phyloP scores from a whole-genome alignment of 1,140 invertebrate species.

The Diprion similis region DNA sequence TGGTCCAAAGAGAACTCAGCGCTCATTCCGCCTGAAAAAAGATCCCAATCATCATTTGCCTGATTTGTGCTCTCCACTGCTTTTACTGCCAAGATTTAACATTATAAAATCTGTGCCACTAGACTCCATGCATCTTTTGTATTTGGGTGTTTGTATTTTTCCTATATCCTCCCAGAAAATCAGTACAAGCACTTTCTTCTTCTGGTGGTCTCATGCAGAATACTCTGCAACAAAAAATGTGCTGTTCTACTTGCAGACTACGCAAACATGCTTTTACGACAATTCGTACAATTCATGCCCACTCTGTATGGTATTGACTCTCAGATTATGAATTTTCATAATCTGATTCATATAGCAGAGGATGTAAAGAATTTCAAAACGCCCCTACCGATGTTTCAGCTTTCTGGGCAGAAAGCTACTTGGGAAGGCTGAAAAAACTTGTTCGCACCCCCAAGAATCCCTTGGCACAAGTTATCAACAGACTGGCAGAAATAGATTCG shows the following conservation, averaged over 20 bases:
- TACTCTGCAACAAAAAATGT: constrained; percentile 20
- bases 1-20: constrained; percentile 21
- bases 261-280: constrained; percentile 18
- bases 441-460: constrained; percentile 20
- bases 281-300: constrained; percentile 8
- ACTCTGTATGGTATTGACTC: neutral
- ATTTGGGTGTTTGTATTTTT: constrained; percentile 24
- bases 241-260: constrained; percentile 1
- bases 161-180: constrained; percentile 11
- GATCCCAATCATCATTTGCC: constrained; percentile 29
- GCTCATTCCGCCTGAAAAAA: constrained; percentile 19
- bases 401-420: constrained; percentile 23
- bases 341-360: constrained; percentile 22
- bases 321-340: constrained; percentile 21
- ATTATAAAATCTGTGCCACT: constrained; percentile 17
- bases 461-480: constrained; percentile 17
- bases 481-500: constrained; percentile 17
- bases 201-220: constrained; percentile 21
- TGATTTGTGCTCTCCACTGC: constrained; percentile 18
- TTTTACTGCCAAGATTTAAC: constrained; percentile 27
- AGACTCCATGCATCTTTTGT: constrained; percentile 33
- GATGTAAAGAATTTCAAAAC: constrained; percentile 19
- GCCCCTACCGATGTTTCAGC: constrained; percentile 18
- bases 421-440: constrained; percentile 21
- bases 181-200: constrained; percentile 28